A percentile compares a stretch with the other conserved stretches of the same genome.
Evolutionary conservation across 2,113 vertebrate species (phyloP).

Genomic region (Sinocyclocheilus grahami): DNA sequence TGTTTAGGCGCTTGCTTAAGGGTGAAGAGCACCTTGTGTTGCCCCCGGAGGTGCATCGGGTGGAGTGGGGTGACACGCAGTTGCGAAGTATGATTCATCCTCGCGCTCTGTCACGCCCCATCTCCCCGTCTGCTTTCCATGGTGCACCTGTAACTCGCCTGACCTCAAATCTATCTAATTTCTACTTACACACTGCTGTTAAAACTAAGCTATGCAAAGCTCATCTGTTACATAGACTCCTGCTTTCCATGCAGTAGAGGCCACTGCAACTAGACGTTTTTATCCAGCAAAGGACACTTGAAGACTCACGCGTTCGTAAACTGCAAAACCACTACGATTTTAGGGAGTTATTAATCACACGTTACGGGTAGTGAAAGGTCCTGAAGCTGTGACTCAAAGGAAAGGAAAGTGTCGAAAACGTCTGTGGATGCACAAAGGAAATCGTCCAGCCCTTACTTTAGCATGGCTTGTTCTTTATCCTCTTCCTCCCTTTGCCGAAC

Average conservation of each 20-base stretch:
- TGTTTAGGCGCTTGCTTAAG: not conserved
- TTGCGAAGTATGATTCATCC: conserved; percentile 68
- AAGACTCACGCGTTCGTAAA: not conserved
- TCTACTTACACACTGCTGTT: not conserved
- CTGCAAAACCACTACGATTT: conserved; percentile 7
- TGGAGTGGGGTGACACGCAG: conserved; percentile 30
- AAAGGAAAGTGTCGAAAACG: conserved; percentile 9
- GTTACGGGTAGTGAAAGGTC: not conserved
- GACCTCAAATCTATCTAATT: conserved; percentile 56
- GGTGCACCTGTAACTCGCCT: conserved; percentile 68
- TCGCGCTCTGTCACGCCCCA: conserved; percentile 66
- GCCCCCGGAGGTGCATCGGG: not conserved
- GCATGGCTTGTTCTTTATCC: conserved; percentile 97
- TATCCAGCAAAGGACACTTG: not conserved
- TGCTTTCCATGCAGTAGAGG: not conserved
- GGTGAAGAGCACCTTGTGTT: conserved; percentile 19
- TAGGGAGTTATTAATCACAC: not conserved
- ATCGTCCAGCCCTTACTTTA: conserved; percentile 86
- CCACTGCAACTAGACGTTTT: not conserved
- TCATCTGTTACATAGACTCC: not conserved
- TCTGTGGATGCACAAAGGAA: conserved; percentile 42
- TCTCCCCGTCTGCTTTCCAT: conserved; percentile 43
- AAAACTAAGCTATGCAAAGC: conserved; percentile 6
- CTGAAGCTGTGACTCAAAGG: not conserved
- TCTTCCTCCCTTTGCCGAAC: conserved; percentile 97